These are phyloP conservation scores for Manduca sexta DNA, from an alignment of 1,140 invertebrate species.

Conservation along the genomic window DNA sequence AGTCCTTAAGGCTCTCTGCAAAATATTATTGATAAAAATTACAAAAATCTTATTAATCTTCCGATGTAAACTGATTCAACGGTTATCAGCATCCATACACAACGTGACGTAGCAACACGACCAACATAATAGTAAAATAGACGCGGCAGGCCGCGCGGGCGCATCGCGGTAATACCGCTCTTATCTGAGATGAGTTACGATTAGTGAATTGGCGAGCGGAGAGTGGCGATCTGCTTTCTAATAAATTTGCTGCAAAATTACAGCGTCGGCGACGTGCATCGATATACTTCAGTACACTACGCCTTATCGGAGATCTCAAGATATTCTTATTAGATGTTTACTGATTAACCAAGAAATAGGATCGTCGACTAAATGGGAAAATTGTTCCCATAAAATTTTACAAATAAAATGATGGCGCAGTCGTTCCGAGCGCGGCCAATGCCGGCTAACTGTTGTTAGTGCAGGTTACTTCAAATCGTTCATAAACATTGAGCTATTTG, in stretches of 20 bases:
- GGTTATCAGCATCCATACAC: no score
- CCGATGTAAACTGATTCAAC: no score
- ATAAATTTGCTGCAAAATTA: constrained; percentile 6
- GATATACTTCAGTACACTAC: background rate
- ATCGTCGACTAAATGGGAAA: background rate
- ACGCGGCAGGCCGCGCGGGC: no score
- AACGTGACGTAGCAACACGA: no score
- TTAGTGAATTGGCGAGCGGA: constrained; percentile 7
- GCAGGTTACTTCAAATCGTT: no score
- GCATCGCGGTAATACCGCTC: background rate
- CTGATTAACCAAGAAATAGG: background rate
- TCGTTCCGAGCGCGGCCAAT: no score
- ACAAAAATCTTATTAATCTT: no score
- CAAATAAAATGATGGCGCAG: background rate
- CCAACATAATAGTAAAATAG: no score
- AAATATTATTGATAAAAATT: no score
- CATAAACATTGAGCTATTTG: no score
- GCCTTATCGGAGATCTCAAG: background rate
- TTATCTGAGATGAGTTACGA: constrained; percentile 5
- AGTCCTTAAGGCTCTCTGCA: no score
- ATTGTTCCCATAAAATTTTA: background rate
- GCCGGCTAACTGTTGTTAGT: no score
- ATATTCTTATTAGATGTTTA: constrained; percentile 3
- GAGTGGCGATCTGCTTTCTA: constrained; percentile 4
- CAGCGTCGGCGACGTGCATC: background rate